Conservation (phyloP, 2,113 vertebrate genomes). For the Hippocampus comes region DNA sequence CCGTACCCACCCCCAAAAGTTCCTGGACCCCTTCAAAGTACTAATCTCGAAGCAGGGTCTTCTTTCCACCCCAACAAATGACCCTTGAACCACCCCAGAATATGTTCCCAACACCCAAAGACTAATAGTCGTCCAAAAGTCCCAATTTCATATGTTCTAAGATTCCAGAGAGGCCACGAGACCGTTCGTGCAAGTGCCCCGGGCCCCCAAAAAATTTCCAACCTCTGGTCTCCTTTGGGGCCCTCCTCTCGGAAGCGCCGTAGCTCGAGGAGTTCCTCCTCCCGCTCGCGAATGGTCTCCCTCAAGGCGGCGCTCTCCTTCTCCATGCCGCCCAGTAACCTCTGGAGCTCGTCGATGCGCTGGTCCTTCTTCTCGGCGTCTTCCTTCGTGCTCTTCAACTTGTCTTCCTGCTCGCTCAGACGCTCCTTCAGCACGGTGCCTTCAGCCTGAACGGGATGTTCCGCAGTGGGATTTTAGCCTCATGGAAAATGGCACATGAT, state of each 20-base stretch:
- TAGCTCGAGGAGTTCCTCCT: conserved; percentile 76
- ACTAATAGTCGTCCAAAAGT: not conserved
- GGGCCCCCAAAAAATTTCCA: conserved; percentile 30
- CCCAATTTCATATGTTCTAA: not conserved
- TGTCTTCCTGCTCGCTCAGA: conserved; percentile 65
- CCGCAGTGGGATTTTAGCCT: too few relatives aligned
- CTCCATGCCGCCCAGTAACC: conserved; percentile 82
- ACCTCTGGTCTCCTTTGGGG: conserved; percentile 75
- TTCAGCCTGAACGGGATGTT: conserved; percentile 65
- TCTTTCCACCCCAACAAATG: too few relatives aligned
- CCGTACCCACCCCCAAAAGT: too few relatives aligned
- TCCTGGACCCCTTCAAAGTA: too few relatives aligned
- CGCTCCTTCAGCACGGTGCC: conserved; percentile 73
- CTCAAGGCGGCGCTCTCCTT: conserved; percentile 80
- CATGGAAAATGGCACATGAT: too few relatives aligned
- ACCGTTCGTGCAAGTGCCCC: not conserved
- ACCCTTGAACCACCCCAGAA: too few relatives aligned
- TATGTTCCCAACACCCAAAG: too few relatives aligned
- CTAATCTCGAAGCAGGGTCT: too few relatives aligned
- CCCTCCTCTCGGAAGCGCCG: conserved; percentile 70
- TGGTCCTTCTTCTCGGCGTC: conserved; percentile 67
- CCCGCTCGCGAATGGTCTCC: conserved; percentile 73
- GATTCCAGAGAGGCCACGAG: not conserved
- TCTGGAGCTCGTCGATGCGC: conserved; percentile 78
- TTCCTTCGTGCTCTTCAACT: conserved; percentile 68